Evolutionary conservation across 1,140 invertebrate genomes (phyloP), one percentile per base, ranked within the genome.

Genomic region (Orussus abietinus): DNA sequence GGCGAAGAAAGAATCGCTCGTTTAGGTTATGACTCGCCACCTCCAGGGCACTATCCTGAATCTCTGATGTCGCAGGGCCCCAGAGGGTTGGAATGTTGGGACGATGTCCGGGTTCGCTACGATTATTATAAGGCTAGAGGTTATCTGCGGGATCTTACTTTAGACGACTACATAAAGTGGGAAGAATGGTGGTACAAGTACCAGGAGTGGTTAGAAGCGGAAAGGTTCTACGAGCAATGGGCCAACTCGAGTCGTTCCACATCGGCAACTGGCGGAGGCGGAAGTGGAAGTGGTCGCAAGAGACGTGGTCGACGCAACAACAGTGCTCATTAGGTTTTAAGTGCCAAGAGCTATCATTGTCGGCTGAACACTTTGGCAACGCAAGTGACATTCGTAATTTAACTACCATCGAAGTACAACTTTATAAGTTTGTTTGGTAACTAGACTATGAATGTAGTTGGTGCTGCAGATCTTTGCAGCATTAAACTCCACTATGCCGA

Each of bases 121-220:
- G 85, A 89, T 53, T 88, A 88, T 64, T 92, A 90, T 62, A 89
- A 91, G 70, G 87, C 88, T 62, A 76, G 87, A 31, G 89, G 88
- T 0, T 92, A 90, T 57, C 71, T 92, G 19, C 71, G 88, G 15
- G 84, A 86, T 51, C 75, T 88, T 4, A 80, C 82, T 0, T 73
- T 89, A 20, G 81, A 88, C 42, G 90, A 92, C 65, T 92, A 91
- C 62, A 79, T 90, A 18, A 91, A 92, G 64, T 92, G 89, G 89
- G 90, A 92, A 69, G 86, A 91, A 68, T 92, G 90, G 90, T 92
- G 88, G 88, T 91, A 90, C 68, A 88, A 89, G 56, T 92, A 92
- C 69, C 86, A 90, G 66, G 88, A 91, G 66, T 92, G 89, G 90
- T 68, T 91, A 43, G 88, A 90, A 58, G 82, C 85, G 18, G 88